Conservation (phyloP, 1,140 invertebrate species). For the Chrysoperla carnea region DNA sequence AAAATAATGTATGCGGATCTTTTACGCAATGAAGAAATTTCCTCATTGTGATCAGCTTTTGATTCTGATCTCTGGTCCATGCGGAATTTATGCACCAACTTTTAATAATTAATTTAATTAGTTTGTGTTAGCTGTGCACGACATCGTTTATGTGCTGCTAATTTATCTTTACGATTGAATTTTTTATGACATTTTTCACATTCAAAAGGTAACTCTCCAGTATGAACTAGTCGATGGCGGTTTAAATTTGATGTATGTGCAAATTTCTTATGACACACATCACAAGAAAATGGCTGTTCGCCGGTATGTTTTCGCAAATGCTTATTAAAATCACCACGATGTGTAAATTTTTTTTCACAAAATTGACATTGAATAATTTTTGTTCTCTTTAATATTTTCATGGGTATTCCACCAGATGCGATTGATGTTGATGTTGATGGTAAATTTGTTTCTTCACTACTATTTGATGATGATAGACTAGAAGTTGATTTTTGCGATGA, state of each 20-base stretch:
- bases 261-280: constrained; percentile 53
- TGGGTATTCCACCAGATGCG: no score
- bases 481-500: no score
- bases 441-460: no score
- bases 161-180: constrained; percentile 48
- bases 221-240: constrained; percentile 40
- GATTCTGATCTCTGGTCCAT: no score
- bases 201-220: constrained; percentile 38
- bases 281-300: constrained; percentile 56
- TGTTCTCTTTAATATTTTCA: neutral
- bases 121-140: no score
- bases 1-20: no score
- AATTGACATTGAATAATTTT: constrained; percentile 7
- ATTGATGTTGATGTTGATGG: no score
- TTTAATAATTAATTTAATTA: no score
- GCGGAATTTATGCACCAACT: no score
- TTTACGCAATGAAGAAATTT: no score
- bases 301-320: constrained; percentile 59
- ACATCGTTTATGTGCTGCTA: constrained; percentile 30
- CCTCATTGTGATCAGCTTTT: no score
- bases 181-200: constrained; percentile 49
- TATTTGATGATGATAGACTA: no score
- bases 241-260: constrained; percentile 46
- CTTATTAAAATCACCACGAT: constrained; percentile 21
- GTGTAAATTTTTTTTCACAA: constrained; percentile 17